phyloP scores from a whole-genome alignment of 1,140 invertebrate species.

The Gerris buenoi region DNA sequence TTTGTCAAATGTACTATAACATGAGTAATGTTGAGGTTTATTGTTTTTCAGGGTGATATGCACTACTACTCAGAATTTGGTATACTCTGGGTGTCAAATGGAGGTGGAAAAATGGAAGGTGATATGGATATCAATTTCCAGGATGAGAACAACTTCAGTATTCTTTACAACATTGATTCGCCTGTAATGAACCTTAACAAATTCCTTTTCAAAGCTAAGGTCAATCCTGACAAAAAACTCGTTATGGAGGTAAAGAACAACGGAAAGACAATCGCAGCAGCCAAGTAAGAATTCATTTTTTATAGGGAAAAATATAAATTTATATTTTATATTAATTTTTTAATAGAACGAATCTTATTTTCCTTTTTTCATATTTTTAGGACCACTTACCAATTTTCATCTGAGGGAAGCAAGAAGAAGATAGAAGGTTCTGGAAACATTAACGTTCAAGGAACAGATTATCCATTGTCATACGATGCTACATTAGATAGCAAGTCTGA shows the following conservation, averaged over 20 bases:
- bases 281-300: neutral
- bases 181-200: constrained; percentile 47
- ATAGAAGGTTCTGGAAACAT: neutral
- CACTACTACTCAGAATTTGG: constrained; percentile 11
- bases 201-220: constrained; percentile 37
- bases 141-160: constrained; percentile 45
- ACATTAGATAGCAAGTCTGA: neutral
- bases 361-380: neutral
- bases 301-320: neutral
- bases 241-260: neutral
- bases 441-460: neutral
- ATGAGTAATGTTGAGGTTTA: too few relatives aligned
- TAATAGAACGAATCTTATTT: too few relatives aligned
- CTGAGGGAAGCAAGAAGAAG: neutral
- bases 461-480: neutral
- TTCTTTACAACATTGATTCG: constrained; percentile 46
- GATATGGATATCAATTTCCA: constrained; percentile 38
- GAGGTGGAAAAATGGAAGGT: constrained; percentile 23
- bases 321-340: neutral
- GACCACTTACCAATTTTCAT: neutral
- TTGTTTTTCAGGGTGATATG: constrained; percentile 10
- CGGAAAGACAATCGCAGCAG: neutral
- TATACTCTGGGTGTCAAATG: constrained; percentile 18
- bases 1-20: too few relatives aligned
- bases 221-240: neutral